Conservation (phyloP, 2,888 invertebrate species). For the Marronus borbonicus region DNA sequence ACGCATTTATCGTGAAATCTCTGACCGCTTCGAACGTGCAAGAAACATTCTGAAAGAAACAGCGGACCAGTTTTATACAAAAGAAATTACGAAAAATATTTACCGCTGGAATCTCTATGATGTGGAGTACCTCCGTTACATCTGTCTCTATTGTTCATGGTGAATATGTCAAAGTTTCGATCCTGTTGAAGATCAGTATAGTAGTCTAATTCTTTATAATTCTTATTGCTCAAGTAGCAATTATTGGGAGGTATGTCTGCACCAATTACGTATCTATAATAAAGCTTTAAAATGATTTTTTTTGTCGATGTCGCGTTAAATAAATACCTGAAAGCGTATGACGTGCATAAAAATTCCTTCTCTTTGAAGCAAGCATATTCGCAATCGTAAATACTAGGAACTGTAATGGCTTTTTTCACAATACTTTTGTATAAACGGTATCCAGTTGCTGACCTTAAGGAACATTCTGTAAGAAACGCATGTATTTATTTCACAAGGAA, state of each 20-base stretch:
- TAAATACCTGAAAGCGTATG: constrained; percentile 81
- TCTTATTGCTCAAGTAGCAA: constrained; percentile 83
- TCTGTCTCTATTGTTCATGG: constrained; percentile 76
- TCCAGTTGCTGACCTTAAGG: constrained; percentile 82
- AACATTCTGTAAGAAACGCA: constrained; percentile 76
- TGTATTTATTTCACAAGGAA: background rate
- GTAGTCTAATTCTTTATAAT: constrained; percentile 80
- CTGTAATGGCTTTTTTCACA: constrained; percentile 77
- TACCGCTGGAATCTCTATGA: constrained; percentile 70
- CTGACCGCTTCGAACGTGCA: constrained; percentile 84
- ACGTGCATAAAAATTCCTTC: constrained; percentile 81
- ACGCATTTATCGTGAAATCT: constrained; percentile 78
- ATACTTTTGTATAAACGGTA: constrained; percentile 81
- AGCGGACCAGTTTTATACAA: background rate
- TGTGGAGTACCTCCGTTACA: constrained; percentile 70
- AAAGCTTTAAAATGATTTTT: constrained; percentile 24
- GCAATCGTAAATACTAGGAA: constrained; percentile 82
- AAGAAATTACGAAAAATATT: background rate
- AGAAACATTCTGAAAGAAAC: constrained; percentile 81
- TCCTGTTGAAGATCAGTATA: constrained; percentile 83
- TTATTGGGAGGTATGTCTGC: constrained; percentile 78
- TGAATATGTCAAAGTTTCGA: constrained; percentile 85
- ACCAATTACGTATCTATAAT: constrained; percentile 71
- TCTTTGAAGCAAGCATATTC: constrained; percentile 83
- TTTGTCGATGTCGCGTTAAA: too few species aligned